phyloP scores from a whole-genome alignment of 2,888 invertebrate species.

The Drosophila dives region DNA sequence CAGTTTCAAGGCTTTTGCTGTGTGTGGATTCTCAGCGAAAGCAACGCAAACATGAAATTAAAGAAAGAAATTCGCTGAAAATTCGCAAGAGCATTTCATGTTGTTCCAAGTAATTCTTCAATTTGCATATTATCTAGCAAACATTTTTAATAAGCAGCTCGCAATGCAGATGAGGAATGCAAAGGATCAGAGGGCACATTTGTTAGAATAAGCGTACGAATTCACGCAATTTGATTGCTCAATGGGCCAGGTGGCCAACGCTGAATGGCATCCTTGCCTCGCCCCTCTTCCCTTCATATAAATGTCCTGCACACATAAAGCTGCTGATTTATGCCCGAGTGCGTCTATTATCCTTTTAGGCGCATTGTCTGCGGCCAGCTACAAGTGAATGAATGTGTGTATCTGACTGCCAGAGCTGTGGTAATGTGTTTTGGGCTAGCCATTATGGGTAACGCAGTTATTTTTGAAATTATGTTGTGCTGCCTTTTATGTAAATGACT shows the following conservation, averaged over 20 bases:
- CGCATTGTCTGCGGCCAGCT: conserved; percentile 16
- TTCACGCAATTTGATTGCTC: conserved; percentile 61
- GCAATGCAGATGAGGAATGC: conserved; percentile 16
- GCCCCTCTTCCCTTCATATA: not conserved
- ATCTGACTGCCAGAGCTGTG: conserved; percentile 23
- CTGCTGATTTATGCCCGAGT: conserved; percentile 63
- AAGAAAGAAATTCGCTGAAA: conserved; percentile 44
- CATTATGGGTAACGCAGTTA: conserved; percentile 43
- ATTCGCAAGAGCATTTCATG: conserved; percentile 34
- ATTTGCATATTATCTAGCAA: conserved; percentile 38
- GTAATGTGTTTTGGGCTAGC: conserved; percentile 36
- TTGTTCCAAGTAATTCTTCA: conserved; percentile 18
- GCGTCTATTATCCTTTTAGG: conserved; percentile 51
- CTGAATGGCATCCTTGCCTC: not conserved
- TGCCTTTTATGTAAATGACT: conserved; percentile 66
- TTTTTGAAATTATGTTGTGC: conserved; percentile 46
- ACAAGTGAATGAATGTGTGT: conserved; percentile 5
- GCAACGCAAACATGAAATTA: conserved; percentile 47
- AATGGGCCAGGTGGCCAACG: conserved; percentile 51
- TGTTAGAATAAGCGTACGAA: conserved; percentile 42
- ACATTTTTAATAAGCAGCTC: conserved; percentile 52
- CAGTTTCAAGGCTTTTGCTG: conserved; percentile 74
- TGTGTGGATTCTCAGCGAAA: conserved; percentile 42
- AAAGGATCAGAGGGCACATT: conserved; percentile 19
- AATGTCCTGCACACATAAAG: conserved; percentile 27